Conservation (phyloP, 2,113 vertebrate species). For the Sclerurus mexicanus region DNA sequence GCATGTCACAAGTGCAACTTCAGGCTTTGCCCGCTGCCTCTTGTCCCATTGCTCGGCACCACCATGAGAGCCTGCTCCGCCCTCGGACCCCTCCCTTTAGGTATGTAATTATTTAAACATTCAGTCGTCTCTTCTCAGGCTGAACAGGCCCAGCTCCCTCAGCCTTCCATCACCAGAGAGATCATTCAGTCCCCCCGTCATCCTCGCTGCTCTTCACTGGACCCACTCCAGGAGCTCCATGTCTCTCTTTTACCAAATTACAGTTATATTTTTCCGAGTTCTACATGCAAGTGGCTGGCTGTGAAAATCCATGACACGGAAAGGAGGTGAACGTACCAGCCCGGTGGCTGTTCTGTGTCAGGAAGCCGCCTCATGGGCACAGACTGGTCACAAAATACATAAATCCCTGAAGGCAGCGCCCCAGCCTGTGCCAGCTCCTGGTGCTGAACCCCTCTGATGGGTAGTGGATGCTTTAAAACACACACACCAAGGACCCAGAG, state of each 20-base stretch:
- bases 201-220: background rate
- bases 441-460: background rate
- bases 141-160: background rate
- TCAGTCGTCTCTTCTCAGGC: background rate
- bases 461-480: background rate
- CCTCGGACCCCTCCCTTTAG: background rate
- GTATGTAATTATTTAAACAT: background rate
- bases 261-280: background rate
- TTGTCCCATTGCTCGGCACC: background rate
- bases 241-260: background rate
- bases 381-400: accelerated
- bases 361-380: background rate
- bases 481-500: accelerated
- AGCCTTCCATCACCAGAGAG: background rate
- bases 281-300: background rate
- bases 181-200: background rate
- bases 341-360: background rate
- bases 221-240: background rate
- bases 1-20: background rate
- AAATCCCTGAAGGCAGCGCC: accelerated
- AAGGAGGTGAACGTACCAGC: background rate
- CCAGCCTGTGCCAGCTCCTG: background rate
- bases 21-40: background rate
- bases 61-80: background rate
- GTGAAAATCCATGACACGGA: background rate